Percentiles rank a stretch among this genome's conserved stretches.
Conservation (phyloP, 1,140 invertebrate genomes). For the Drosophila sulfurigaster region DNA sequence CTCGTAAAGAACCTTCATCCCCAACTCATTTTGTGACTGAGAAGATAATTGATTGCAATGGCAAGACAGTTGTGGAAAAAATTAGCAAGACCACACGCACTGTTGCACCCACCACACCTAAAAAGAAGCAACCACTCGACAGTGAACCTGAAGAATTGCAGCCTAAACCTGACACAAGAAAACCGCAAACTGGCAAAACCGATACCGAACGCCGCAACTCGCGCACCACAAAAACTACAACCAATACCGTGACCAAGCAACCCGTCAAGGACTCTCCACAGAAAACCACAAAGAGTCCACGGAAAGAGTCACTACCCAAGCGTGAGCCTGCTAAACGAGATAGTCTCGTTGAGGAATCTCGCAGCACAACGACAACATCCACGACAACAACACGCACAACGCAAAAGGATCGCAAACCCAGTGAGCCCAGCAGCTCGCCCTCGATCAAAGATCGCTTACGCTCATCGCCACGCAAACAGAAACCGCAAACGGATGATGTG, state of each 20-base stretch:
- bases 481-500: constrained; percentile 59
- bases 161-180: constrained; percentile 41
- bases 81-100: constrained; percentile 24
- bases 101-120: constrained; percentile 23
- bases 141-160: constrained; percentile 35
- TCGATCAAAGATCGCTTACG: constrained; percentile 75
- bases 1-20: constrained; percentile 32
- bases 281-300: constrained; percentile 50
- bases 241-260: constrained; percentile 13
- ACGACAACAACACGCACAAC: constrained; percentile 35
- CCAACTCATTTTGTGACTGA: constrained; percentile 55
- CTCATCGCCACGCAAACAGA: constrained; percentile 70
- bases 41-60: constrained; percentile 61
- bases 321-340: constrained; percentile 57
- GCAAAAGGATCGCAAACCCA: constrained; percentile 40
- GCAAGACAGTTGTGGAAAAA: constrained; percentile 53
- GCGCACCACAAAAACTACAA: constrained; percentile 48
- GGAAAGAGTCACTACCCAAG: constrained; percentile 57
- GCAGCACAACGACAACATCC: constrained; percentile 48
- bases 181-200: constrained; percentile 20
- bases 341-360: constrained; percentile 57
- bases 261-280: constrained; percentile 9
- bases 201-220: constrained; percentile 63
- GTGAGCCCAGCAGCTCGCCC: constrained; percentile 26
- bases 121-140: constrained; percentile 38